A percentile compares a stretch with the other conserved stretches of the same genome.
Evolutionary conservation across 2,113 vertebrate species (phyloP).

Genomic region (Falcunculus frontatus): DNA sequence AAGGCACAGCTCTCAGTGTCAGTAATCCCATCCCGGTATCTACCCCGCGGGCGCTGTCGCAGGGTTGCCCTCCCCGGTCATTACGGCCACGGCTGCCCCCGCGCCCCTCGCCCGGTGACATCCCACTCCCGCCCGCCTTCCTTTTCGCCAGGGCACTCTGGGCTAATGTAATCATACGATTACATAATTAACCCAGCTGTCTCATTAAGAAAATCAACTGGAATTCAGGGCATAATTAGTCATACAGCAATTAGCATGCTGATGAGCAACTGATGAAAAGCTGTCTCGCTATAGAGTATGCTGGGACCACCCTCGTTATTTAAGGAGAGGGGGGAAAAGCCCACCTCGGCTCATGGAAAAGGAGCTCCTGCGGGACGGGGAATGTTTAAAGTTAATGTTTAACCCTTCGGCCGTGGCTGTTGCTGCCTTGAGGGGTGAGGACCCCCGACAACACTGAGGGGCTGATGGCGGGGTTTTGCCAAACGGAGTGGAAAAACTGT

Average conservation of each 20-base stretch:
- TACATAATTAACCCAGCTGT: constrained; percentile 95
- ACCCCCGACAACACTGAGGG: background rate
- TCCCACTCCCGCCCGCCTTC: constrained; percentile 55
- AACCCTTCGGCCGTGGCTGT: background rate
- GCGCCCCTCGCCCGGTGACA: constrained; percentile 38
- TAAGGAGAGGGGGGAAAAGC: background rate
- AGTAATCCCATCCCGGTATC: background rate
- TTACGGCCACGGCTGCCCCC: background rate
- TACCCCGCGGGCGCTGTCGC: background rate
- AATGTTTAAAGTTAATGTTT: background rate
- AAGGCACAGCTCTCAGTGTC: background rate
- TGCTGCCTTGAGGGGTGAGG: background rate
- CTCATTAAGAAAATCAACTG: constrained; percentile 92
- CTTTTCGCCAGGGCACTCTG: constrained; percentile 76
- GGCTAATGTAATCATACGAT: constrained; percentile 89
- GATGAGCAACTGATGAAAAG: constrained; percentile 82
- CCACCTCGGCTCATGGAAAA: background rate
- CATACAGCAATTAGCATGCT: constrained; percentile 87
- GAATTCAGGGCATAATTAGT: constrained; percentile 92
- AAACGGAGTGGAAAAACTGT: background rate
- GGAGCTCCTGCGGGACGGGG: background rate
- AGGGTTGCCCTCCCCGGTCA: background rate
- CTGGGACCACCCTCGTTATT: constrained; percentile 75
- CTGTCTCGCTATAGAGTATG: constrained; percentile 71
- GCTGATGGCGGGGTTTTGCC: background rate